Percentiles rank a stretch among this genome's conserved stretches.
Evolutionary conservation across 2,797 vertebrate genomes (phyloP).

Genomic region (Dipus sagitta): DNA sequence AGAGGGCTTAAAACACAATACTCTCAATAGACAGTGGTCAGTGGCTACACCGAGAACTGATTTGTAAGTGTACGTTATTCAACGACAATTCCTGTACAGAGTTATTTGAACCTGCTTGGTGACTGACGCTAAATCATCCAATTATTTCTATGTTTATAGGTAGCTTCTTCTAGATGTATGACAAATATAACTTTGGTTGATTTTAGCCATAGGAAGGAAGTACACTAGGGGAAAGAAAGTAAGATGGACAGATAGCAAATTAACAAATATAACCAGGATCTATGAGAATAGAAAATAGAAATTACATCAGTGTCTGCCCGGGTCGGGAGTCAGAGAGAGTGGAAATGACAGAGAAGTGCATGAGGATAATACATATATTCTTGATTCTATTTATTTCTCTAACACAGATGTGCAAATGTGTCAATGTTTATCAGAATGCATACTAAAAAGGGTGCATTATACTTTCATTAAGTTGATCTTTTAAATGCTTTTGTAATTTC

Average conservation of each 20-base stretch:
- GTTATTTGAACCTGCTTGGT: neutral
- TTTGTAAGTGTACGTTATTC: slow-evolving; percentile 1
- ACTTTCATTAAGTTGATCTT: slow-evolving; percentile 68
- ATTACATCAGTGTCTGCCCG: neutral
- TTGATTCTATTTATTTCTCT: neutral
- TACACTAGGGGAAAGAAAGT: neutral
- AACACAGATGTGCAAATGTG: neutral
- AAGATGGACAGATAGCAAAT: neutral
- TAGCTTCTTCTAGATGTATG: neutral
- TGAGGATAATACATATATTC: neutral
- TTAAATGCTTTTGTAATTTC: slow-evolving; percentile 67
- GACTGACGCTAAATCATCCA: neutral
- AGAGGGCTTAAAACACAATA: neutral
- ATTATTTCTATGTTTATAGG: neutral
- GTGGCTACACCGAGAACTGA: neutral
- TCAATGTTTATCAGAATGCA: slow-evolving; percentile 58
- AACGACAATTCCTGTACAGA: neutral
- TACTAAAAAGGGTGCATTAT: slow-evolving; percentile 26
- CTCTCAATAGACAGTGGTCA: neutral
- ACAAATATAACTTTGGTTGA: neutral
- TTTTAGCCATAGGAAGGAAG: neutral
- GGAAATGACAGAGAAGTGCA: neutral
- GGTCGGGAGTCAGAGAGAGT: neutral
- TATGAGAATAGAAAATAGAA: neutral
- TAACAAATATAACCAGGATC: neutral